Percentiles rank a stretch among this genome's conserved stretches.
Conservation (phyloP, 2,113 vertebrate genomes). For the Chaenogobius annularis region DNA sequence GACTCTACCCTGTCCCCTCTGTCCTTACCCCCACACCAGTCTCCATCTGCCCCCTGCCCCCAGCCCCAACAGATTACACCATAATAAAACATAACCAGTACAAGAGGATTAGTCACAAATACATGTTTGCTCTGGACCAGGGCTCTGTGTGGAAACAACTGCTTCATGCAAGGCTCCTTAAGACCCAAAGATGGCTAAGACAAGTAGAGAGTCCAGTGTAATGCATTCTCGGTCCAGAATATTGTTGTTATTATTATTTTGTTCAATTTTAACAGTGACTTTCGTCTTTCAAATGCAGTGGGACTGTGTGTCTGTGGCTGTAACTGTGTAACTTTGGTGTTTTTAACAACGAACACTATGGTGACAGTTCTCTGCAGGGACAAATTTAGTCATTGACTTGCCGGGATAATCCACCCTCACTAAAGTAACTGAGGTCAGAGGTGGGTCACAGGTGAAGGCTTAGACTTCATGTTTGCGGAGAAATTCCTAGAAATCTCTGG, state of each 20-base stretch:
- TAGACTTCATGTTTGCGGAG: neutral
- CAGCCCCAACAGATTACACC: conserved; percentile 37
- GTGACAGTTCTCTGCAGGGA: conserved; percentile 12
- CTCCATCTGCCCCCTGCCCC: conserved; percentile 14
- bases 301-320: conserved; percentile 12
- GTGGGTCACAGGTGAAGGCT: neutral
- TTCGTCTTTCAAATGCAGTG: neutral
- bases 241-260: neutral
- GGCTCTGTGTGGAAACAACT: conserved; percentile 5
- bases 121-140: conserved; percentile 24
- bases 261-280: neutral
- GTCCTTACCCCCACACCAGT: conserved; percentile 25
- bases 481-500: neutral
- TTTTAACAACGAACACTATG: neutral
- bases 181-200: neutral
- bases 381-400: conserved; percentile 12
- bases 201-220: neutral
- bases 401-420: neutral
- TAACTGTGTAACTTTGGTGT: neutral
- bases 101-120: conserved; percentile 52
- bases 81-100: conserved; percentile 50
- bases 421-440: conserved; percentile 7
- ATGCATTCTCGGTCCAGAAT: neutral
- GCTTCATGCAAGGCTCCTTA: conserved; percentile 4
- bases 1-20: conserved; percentile 46